Conservation (phyloP, 2,888 invertebrate genomes). For the Podotricha telesiphe region DNA sequence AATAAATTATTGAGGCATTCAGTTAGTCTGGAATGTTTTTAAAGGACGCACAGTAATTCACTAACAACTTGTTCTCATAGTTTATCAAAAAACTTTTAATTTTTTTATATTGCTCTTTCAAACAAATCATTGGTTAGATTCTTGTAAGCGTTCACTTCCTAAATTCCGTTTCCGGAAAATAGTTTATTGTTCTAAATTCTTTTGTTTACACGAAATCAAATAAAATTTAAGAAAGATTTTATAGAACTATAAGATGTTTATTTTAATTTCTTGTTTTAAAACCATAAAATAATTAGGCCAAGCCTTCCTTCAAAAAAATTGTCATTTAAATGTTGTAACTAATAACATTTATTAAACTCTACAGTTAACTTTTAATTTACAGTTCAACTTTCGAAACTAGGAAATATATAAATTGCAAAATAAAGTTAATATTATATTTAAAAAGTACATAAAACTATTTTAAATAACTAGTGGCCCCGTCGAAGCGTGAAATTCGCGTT, state of each 20-base stretch:
- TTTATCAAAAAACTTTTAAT: not conserved
- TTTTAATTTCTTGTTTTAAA: not conserved
- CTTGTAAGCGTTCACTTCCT: conserved; percentile 1
- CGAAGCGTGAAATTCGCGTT: not conserved
- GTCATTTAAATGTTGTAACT: too few relatives aligned
- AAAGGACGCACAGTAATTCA: not conserved
- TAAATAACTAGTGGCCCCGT: not conserved
- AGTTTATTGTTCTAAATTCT: conserved; percentile 1
- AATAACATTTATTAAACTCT: too few relatives aligned
- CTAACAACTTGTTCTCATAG: not conserved
- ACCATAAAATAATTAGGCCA: too few relatives aligned
- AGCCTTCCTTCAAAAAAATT: too few relatives aligned
- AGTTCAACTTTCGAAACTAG: not conserved
- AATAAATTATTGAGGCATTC: not conserved
- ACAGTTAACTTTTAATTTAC: too few relatives aligned
- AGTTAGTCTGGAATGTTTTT: not conserved
- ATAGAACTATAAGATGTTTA: not conserved
- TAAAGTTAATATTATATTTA: not conserved
- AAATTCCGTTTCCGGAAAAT: conserved; percentile 3
- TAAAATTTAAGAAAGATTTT: too few relatives aligned
- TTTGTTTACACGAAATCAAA: conserved; percentile 1
- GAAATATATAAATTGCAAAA: not conserved
- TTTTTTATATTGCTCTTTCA: not conserved
- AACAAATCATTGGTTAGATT: conserved; percentile 7
- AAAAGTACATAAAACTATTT: too few relatives aligned